Evolutionary conservation across 2,797 vertebrate species (phyloP), one percentile per base, ranked within the genome.

Genomic region (Urosaurus nigricauda): DNA sequence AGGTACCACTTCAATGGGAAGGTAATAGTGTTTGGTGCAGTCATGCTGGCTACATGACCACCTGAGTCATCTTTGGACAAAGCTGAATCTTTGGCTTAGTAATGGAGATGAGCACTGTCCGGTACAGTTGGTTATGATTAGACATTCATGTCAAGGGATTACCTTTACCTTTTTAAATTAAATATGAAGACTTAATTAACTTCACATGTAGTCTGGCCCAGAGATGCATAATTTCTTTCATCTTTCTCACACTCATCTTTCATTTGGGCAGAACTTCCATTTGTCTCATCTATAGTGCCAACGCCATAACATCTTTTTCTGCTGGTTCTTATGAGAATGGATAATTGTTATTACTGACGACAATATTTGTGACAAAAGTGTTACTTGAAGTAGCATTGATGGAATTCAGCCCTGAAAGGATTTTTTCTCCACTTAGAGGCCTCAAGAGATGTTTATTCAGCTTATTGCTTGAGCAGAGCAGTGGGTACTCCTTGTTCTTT

Each of bases 401-500:
- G 40, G 86, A 73, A 87, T 73, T 43, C 12, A 5, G 8, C 53
- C 74, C 63, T 32, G 37, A 58, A 81, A 35, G 51, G 51, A 73
- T 73, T 51, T 35, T 24, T 9, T 21, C 9, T 11, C 12, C 43
- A 3, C 79, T 63, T 5, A 19, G 17, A 74, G n/a, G 40, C 70
- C 37, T n/a, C 35, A 29, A 60, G 53, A 60, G 51, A 87, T 73
- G 70, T 58, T 82, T 82, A 51, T 63, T 32, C 53, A 60, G 53
- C 68, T 87, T 60, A 60, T 60, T 82, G 53, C 79, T 60, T n/a
- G 56, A 82, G 71, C 53, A 82, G 53, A 63, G 53, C 56, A 19
- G 79, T 71, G n/a, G 63, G 63, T 47, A 87, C 86, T 75, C 12
- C 79, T 87, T 87, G 86, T 87, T 87, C 86, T 82, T 24, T 51